These are phyloP conservation scores for Paratrypauchen microcephalus DNA, from an alignment of 2,797 vertebrate species.

Conservation along the genomic window DNA sequence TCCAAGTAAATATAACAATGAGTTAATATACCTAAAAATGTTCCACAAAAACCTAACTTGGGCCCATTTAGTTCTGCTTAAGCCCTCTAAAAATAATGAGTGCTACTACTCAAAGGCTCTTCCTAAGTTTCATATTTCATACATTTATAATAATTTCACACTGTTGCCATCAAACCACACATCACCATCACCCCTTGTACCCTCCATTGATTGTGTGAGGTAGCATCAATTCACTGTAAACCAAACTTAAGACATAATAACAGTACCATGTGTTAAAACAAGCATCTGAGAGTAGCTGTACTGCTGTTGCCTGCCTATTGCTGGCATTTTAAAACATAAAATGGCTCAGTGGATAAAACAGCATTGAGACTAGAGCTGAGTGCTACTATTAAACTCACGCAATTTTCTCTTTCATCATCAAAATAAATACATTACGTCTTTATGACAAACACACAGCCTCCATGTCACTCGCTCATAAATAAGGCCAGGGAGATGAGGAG, in stretches of 20 bases:
- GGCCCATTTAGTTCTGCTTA: slow-evolving; percentile 2
- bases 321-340: slow-evolving; percentile 48
- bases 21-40: neutral
- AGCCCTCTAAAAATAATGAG: slow-evolving; percentile 2
- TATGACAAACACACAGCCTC: neutral
- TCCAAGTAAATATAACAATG: neutral
- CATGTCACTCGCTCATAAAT: slow-evolving; percentile 16
- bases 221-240: slow-evolving; percentile 58
- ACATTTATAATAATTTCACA: neutral
- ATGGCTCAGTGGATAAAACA: slow-evolving; percentile 56
- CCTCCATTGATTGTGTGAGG: slow-evolving; percentile 53
- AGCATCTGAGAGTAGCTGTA: slow-evolving; percentile 40
- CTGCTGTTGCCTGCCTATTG: slow-evolving; percentile 71
- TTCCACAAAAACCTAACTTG: slow-evolving; percentile 1
- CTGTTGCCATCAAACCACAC: neutral
- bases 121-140: neutral
- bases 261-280: slow-evolving; percentile 41
- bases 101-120: slow-evolving; percentile 1
- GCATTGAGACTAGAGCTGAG: slow-evolving; percentile 19
- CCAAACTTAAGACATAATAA: slow-evolving; percentile 48
- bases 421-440: slow-evolving; percentile 6
- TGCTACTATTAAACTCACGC: slow-evolving; percentile 8
- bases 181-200: slow-evolving; percentile 27
- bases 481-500: slow-evolving; percentile 36
- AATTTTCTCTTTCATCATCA: slow-evolving; percentile 6